These are phyloP conservation scores for Clarias gariepinus DNA, from an alignment of 2,113 vertebrate species.

Conservation along the genomic window DNA sequence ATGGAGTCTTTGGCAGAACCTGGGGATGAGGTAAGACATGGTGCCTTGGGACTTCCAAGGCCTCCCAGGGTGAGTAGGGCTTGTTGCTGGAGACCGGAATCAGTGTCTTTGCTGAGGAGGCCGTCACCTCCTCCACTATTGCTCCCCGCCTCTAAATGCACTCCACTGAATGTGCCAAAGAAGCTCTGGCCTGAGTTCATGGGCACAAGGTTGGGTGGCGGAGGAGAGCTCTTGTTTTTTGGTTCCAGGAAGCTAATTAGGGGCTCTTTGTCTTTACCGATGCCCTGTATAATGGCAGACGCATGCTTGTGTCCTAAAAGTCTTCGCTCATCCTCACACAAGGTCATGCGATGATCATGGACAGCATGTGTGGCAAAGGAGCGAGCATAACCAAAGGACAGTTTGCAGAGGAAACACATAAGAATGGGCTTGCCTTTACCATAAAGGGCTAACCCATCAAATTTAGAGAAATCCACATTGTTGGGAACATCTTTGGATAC, in stretches of 20 bases:
- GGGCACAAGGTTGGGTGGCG: conserved; percentile 87
- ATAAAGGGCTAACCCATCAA: conserved; percentile 95
- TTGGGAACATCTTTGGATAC: conserved; percentile 99
- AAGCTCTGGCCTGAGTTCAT: conserved; percentile 96
- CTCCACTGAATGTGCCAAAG: conserved; percentile 98
- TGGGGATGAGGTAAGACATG: conserved; percentile 88
- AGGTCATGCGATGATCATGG: conserved; percentile 97
- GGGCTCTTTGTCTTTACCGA: conserved; percentile 98
- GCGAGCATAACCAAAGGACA: conserved; percentile 96
- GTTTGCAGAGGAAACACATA: conserved; percentile 99
- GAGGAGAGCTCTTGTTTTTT: conserved; percentile 95
- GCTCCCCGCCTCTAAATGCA: conserved; percentile 89
- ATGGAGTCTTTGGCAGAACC: conserved; percentile 90
- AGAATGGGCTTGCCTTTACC: conserved; percentile 99
- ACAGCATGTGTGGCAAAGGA: conserved; percentile 98
- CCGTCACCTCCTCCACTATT: conserved; percentile 66
- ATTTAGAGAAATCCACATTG: conserved; percentile 99
- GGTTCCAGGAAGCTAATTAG: conserved; percentile 99
- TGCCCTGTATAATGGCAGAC: conserved; percentile 99
- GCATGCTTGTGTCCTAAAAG: conserved; percentile 97
- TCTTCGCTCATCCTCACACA: conserved; percentile 94
- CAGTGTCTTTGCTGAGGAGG: conserved; percentile 75
- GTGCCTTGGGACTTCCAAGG: conserved; percentile 82
- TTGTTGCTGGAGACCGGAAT: conserved; percentile 72
- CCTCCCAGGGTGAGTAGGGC: conserved; percentile 86